Percentiles rank a stretch among this genome's conserved stretches.
phyloP scores from a whole-genome alignment of 2,888 invertebrate genomes.

The Megalurothrips usitatus region DNA sequence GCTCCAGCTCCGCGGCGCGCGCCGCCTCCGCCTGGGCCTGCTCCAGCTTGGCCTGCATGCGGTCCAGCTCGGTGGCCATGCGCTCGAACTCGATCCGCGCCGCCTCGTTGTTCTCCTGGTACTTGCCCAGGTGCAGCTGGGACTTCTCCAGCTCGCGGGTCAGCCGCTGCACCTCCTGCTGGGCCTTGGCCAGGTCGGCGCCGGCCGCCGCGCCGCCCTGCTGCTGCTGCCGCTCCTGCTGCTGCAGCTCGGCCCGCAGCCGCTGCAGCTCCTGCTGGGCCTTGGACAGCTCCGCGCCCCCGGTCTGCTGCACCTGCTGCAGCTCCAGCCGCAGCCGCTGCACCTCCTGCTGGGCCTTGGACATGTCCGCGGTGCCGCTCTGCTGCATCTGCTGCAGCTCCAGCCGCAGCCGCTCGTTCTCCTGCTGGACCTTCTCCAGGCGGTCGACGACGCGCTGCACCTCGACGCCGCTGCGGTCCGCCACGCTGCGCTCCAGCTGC shows the following conservation, averaged over 20 bases:
- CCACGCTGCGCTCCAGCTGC: constrained; percentile 51
- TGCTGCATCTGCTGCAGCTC: constrained; percentile 82
- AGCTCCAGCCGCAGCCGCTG: constrained; percentile 77
- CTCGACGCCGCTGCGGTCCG: constrained; percentile 58
- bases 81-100: constrained; percentile 80
- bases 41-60: constrained; percentile 76
- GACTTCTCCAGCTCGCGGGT: constrained; percentile 83
- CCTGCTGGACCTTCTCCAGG: constrained; percentile 76
- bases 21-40: constrained; percentile 51
- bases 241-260: constrained; percentile 74
- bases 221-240: constrained; percentile 48
- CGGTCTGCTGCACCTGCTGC: constrained; percentile 78
- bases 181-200: constrained; percentile 39
- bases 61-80: constrained; percentile 73
- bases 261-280: constrained; percentile 74
- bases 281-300: constrained; percentile 76
- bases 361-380: constrained; percentile 52
- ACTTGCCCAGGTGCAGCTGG: constrained; percentile 75
- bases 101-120: constrained; percentile 76
- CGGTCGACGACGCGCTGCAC: constrained; percentile 80
- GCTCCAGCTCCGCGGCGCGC: constrained; percentile 51
- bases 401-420: constrained; percentile 74
- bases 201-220: neutral
- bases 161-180: constrained; percentile 72
- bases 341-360: constrained; percentile 60